phyloP scores from a whole-genome alignment of 2,888 invertebrate genomes.

The Phytoseiulus persimilis region DNA sequence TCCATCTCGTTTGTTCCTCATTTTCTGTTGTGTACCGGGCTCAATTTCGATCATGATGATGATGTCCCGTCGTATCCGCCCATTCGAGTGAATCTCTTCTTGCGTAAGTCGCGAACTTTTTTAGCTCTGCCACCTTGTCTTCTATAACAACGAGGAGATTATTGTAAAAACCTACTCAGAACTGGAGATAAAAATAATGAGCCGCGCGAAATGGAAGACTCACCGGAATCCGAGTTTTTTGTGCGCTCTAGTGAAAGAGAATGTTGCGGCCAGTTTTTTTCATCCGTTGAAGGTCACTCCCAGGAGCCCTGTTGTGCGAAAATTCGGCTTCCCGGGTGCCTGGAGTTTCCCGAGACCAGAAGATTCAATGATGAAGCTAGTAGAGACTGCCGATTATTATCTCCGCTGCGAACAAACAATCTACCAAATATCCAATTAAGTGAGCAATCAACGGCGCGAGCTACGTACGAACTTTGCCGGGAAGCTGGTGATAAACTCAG shows the following conservation, averaged over 20 bases:
- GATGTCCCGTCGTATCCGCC: background rate
- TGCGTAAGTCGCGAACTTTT: background rate
- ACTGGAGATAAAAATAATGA: background rate
- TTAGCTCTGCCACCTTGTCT: background rate
- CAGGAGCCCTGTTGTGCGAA: background rate
- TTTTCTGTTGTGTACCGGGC: background rate
- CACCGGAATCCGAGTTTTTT: background rate
- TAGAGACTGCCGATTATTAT: too few species aligned
- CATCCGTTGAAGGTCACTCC: background rate
- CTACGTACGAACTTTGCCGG: background rate
- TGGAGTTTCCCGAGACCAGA: background rate
- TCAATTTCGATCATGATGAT: background rate
- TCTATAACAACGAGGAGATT: background rate
- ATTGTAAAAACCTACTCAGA: background rate
- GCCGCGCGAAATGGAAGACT: background rate
- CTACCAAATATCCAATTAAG: too few species aligned
- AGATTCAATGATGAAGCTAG: background rate
- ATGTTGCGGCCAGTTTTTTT: background rate
- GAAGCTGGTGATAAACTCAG: background rate
- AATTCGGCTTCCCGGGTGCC: background rate
- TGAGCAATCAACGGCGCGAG: background rate
- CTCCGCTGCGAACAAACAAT: too few species aligned
- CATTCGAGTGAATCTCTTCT: background rate
- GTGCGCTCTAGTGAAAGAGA: background rate
- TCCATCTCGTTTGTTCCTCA: background rate